Evolutionary conservation across 2,797 vertebrate species (phyloP).

Genomic region (Mormyrops attenuatus): DNA sequence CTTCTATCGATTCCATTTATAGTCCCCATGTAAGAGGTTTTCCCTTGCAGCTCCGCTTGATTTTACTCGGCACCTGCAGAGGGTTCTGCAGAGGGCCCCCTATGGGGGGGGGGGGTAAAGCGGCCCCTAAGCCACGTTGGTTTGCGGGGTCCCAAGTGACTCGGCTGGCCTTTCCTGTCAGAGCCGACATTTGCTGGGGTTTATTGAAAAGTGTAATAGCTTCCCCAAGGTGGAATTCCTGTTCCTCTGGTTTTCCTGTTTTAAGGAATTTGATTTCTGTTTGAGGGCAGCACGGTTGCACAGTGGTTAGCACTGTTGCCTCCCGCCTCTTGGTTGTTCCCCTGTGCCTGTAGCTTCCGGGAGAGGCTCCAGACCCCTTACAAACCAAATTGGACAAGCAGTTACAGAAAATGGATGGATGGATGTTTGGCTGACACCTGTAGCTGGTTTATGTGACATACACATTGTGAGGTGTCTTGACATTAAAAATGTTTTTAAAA

Average conservation of each 20-base stretch:
- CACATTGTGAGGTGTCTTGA: not conserved
- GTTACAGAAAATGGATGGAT: not conserved
- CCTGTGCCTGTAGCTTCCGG: not conserved
- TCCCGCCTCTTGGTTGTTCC: not conserved
- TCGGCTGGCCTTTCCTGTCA: not conserved
- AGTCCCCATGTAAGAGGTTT: constrained; percentile 10
- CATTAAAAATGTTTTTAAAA: not conserved
- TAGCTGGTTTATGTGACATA: not conserved
- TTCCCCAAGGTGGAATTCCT: not conserved
- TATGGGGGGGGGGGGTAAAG: not conserved
- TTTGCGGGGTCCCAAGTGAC: not conserved
- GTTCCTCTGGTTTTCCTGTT: not conserved
- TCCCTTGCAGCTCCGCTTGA: not conserved
- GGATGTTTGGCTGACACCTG: not conserved
- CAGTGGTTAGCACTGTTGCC: not conserved
- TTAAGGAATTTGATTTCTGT: not conserved
- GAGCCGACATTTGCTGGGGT: not conserved
- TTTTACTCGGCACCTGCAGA: not conserved
- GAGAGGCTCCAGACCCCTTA: not conserved
- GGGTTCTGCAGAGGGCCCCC: not conserved
- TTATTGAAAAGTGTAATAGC: not conserved
- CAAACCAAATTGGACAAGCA: not conserved
- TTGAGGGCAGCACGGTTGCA: not conserved
- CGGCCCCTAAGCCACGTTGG: not conserved
- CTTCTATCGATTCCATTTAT: not conserved